Base-by-base conservation (phyloP, 2,888 invertebrate genomes). In the Drosophila nigricruria region DNA sequence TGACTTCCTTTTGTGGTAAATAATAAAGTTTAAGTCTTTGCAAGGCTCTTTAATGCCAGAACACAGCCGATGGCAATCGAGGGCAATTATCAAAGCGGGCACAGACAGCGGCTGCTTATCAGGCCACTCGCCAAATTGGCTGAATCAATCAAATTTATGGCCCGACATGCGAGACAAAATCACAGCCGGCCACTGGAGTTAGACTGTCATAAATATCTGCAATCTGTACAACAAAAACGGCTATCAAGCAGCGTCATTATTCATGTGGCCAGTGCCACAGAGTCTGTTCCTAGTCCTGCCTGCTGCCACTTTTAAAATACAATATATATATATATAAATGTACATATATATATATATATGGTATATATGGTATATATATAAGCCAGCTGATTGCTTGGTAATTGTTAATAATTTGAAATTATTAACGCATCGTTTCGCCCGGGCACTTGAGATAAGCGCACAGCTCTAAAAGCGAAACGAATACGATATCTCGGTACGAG, bases 331-430 rank as follows among this genome's bases (percentile, higher is more conserved):
- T 34, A 50, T 34, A 20, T 12, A 4, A 1, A 25, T 53, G 18
- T n/a, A n/a, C n/a, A 1, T 23, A 16, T 62, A 23, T 25, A 40
- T 42, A 49, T n/a, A 5, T n/a, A 38, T 36, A 23, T 12, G 18
- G 32, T 27, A 18, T 58, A 20, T 43, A 3, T 45, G 16, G 43
- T 45, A 53, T 57, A 66, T 61, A 43, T 42, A 54, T 58, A 42
- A 32, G 54, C 73, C 59, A 64, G 67, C 68, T 86, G 88, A 86
- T 86, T 88, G 88, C 57, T 49, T 49, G 54, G 64, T 86, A 86
- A 86, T 86, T 89, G 80, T 86, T 86, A 73, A 80, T 86, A 86
- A 89, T 86, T 84, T 81, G 47, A 70, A 88, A 79, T 82, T 77
- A 87, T 81, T 81, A 89, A 74, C 71, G 70, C 69, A 36, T 52